Base-by-base conservation (phyloP, 2,113 vertebrate species). In the Plecturocebus donacophilus region DNA sequence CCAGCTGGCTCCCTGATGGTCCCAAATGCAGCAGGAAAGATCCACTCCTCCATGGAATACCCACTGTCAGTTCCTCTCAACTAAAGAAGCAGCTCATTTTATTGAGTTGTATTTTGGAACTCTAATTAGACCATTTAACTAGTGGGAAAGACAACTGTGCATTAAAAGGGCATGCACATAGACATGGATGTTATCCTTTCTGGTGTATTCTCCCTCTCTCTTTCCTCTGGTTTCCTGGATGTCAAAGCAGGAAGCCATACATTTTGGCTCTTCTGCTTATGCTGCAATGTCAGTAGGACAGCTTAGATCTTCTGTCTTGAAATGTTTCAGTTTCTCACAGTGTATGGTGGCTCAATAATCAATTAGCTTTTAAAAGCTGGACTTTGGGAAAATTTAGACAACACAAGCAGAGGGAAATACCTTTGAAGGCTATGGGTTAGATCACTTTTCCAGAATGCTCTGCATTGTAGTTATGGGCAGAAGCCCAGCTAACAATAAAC, bases 41-140 rank as follows among this genome's bases (percentile, higher is more conserved):
- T 12, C 19, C 8, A 23, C 0, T 40, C 5, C 5, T 90, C n/a
- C 19, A 35, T 12, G 19, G 5, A 2, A 3, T 25, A 2, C 9
- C 38, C 23, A 12, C 21, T 54, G 25, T 56, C 12, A 23, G 3
- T 58, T 76, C 35, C 38, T 54, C 45, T 20, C 19, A 64, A 66
- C 9, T 23, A 38, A 92, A 64, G 52, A 32, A 80, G 42, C 25
- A 54, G 32, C 66, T 87, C 8, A 11, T 58, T 79, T 58, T 21
- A 86, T 0, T 54, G 21, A 47, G 27, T 45, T 76, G 11, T 9
- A n/a, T 76, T 81, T 77, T 64, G 4, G 47, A 88, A 85, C 23
- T 84, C 42, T 42, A 87, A 32, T 54, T n/a, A 47, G 45, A 23
- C n/a, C 11, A 38, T 77, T 92, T 42, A 3, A 25, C 30, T 40